Evolutionary conservation across 2,888 invertebrate species (phyloP), one percentile per base, ranked within the genome.

Genomic region (Lottia gigantea): DNA sequence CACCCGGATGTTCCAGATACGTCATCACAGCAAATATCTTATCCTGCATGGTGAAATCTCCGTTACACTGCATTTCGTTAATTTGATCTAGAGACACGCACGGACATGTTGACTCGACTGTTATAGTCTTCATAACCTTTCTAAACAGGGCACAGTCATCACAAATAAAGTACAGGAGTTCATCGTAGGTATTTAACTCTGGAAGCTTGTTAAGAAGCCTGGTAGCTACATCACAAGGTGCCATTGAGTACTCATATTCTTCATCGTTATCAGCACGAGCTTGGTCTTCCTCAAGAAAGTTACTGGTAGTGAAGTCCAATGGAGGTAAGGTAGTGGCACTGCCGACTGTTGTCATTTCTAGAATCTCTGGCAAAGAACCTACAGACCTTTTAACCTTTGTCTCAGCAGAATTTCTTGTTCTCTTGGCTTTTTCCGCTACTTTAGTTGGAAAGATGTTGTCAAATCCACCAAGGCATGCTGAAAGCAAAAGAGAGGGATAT

Each of bases 21-120:
- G 76, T 77, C 73, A 77, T 73, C 55, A 71, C 71, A 19, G 70
- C 72, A 63, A 78, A 76, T 25, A 76, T 71, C 16, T 72, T 70
- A 45, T 78, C 78, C 62, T 78, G 78, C 23, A 73, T 63, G 0
- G 74, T 72, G 61, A 66, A 68, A 47, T 68, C 70, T 1, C 74
- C 78, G 14, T 68, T 68, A 67, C 78, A 78, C 63, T 74, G 73
- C 76, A 78, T 78, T 68, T 71, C 62, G 71, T 76, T 76, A 66
- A 78, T 71, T 23, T 65, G 65, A 45, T 71, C 73, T 3, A 72
- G 23, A 6, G 74, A 72, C 46, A 77, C 47, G 19, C 71, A 70
- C 12, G 77, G 77, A 46, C 73, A 73, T n/a, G 72, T 73, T 66
- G 40, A 14, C 62, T 77, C 76, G 6, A 76, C 71, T 8, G 64